phyloP scores from a whole-genome alignment of 2,113 vertebrate species.

The Brevimyrus niger region DNA sequence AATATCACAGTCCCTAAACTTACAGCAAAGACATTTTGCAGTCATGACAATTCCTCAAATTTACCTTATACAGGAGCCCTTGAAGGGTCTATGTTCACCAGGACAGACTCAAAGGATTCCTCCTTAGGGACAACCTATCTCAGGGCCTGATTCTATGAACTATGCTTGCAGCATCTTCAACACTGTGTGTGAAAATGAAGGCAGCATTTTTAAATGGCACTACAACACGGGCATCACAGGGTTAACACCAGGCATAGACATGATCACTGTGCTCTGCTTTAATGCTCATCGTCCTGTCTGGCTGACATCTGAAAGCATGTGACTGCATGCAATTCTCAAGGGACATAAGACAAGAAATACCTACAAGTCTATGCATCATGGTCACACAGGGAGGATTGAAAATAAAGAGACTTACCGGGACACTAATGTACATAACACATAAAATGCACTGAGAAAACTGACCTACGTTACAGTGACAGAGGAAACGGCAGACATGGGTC shows the following conservation, averaged over 20 bases:
- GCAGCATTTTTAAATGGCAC: conserved; percentile 76
- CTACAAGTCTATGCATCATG: conserved; percentile 35
- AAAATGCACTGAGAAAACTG: conserved; percentile 30
- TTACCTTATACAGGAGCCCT: conserved; percentile 99
- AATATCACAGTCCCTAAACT: conserved; percentile 39
- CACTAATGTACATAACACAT: conserved; percentile 23
- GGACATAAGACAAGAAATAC: conserved; percentile 19
- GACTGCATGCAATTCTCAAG: conserved; percentile 52
- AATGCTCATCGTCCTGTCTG: conserved; percentile 6
- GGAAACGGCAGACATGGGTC: not conserved
- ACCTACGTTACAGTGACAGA: conserved; percentile 31
- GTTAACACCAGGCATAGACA: conserved; percentile 49
- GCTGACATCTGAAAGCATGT: conserved; percentile 41
- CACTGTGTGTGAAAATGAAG: conserved; percentile 99
- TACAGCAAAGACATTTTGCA: conserved; percentile 49
- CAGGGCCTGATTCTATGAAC: conserved; percentile 97
- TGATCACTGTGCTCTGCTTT: conserved; percentile 29
- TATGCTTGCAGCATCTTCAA: conserved; percentile 99
- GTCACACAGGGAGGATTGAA: conserved; percentile 16
- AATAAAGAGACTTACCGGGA: conserved; percentile 49
- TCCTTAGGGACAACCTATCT: conserved; percentile 98
- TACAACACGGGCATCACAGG: conserved; percentile 52
- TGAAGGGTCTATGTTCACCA: conserved; percentile 96
- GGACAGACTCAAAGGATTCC: conserved; percentile 97
- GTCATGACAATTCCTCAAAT: conserved; percentile 57